A percentile compares a stretch with the other conserved stretches of the same genome.
These are phyloP conservation scores for Lordiphosa stackelbergi DNA, from an alignment of 1,140 invertebrate genomes.

Conservation along the genomic window DNA sequence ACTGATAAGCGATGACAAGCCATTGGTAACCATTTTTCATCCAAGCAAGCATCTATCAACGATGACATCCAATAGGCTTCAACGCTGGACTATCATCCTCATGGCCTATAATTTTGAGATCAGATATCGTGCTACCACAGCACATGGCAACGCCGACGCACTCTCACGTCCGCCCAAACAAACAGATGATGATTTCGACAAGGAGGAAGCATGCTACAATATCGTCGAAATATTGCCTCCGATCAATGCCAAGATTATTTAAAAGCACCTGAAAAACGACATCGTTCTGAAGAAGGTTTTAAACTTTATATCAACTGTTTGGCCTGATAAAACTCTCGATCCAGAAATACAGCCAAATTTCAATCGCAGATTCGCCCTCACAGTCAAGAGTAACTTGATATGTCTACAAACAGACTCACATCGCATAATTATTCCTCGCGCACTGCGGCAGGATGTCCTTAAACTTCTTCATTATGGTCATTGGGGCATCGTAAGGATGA, in stretches of 20 bases:
- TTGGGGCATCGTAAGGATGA: constrained; percentile 78
- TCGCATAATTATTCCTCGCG: constrained; percentile 53
- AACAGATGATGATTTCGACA: constrained; percentile 18
- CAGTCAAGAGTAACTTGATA: constrained; percentile 6
- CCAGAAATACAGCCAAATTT: constrained; percentile 6
- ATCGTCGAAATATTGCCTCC: constrained; percentile 22
- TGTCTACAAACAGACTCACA: constrained; percentile 9
- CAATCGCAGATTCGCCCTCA: constrained; percentile 4
- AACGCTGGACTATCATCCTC: constrained; percentile 18
- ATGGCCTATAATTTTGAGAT: constrained; percentile 24
- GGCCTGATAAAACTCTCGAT: background rate
- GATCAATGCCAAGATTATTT: background rate
- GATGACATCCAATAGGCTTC: constrained; percentile 18
- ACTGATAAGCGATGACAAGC: too few relatives aligned
- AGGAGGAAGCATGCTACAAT: constrained; percentile 12
- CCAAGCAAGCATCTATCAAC: constrained; percentile 50
- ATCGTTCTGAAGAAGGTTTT: background rate
- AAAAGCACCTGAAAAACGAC: constrained; percentile 2
- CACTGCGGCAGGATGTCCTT: constrained; percentile 43
- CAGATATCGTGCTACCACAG: constrained; percentile 11
- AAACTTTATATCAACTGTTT: constrained; percentile 15
- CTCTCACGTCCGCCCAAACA: background rate
- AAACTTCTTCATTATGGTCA: constrained; percentile 77
- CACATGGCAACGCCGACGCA: constrained; percentile 1
- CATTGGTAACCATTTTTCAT: constrained; percentile 76